Conservation (phyloP, 1,140 invertebrate genomes). For the Drosophila saltans region DNA sequence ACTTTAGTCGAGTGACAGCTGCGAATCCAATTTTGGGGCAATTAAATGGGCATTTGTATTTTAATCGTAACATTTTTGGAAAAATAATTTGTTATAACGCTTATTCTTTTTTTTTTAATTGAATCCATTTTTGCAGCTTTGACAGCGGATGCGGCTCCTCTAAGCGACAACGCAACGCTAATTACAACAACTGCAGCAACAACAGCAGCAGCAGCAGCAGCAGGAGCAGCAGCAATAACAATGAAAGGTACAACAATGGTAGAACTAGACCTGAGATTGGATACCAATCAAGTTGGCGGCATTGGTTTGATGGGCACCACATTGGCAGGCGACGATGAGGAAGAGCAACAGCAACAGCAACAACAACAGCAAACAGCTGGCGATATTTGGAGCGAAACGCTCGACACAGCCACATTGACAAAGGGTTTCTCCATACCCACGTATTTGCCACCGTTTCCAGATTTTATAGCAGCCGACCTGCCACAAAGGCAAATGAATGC, state of each 20-base stretch:
- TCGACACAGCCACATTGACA: conserved; percentile 69
- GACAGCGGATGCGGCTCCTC: conserved; percentile 39
- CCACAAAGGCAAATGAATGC: conserved; percentile 47
- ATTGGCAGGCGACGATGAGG: conserved; percentile 13
- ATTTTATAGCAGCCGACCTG: conserved; percentile 68
- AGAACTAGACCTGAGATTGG: conserved; percentile 8
- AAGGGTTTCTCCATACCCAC: conserved; percentile 73
- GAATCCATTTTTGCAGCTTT: conserved; percentile 66
- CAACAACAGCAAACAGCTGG: conserved; percentile 12
- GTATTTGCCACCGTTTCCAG: conserved; percentile 74
- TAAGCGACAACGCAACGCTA: conserved; percentile 60
- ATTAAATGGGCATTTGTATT: conserved; percentile 22
- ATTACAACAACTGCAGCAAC: conserved; percentile 50
- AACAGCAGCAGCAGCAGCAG: conserved; percentile 30
- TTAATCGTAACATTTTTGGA: conserved; percentile 7
- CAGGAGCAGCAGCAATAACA: conserved; percentile 18
- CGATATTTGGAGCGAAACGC: conserved; percentile 64
- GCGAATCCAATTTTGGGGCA: conserved; percentile 1
- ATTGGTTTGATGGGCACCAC: conserved; percentile 39
- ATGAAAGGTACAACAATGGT: conserved; percentile 14
- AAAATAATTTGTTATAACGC: conserved; percentile 17
- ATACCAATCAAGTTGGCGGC: conserved; percentile 34
- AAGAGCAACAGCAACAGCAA: conserved; percentile 6
- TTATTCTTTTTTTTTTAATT: conserved; percentile 50
- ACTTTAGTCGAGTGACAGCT: not conserved